Base-by-base conservation (phyloP, 2,888 invertebrate species). In the Lithodes maja region DNA sequence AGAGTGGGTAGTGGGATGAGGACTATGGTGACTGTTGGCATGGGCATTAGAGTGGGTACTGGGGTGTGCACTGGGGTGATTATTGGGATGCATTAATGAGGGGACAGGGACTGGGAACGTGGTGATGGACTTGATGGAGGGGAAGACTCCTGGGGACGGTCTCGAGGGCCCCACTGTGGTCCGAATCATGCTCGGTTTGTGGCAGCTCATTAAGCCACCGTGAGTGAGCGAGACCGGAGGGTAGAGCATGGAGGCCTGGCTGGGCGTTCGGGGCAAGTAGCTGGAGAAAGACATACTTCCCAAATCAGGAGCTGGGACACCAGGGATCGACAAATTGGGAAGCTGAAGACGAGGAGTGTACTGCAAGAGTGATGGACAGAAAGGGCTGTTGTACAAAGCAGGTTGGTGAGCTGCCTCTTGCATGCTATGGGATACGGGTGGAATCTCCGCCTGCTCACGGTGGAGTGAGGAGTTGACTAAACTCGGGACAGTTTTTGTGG, bases 271-370 rank as follows among this genome's bases (percentile, higher is more conserved):
- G 15, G 88, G 61, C 12, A 75, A 54, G 74, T 85, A 85, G 9
- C 53, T 54, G 49, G 89, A 69, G 53, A 85, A 89, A 15, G 89
- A 85, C 5, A 89, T 49, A 55, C 78, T 77, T n/a, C 82, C 85
- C 52, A 92, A 78, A 83, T 88, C 94, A 90, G 94, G 95, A 91
- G 94, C 94, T 12, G 93, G 93, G 69, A 93, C 93, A 15, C 93
- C 93, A 17, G 93, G 92, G 92, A 94, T 94, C 33, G 95, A 94
- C 92, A 96, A 93, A 93, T 94, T 95, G 3, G 95, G 94, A 92
- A 78, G 95, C 94, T 92, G 93, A 92, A 85, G 91, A 86, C 53
- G 92, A 69, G 87, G 92, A 79, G 83, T 91, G 75, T 79, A 92
- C 86, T 75, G 84, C 54, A 86, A 91, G 83, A 87, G 93, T 93